Base-by-base conservation (phyloP, 1,140 invertebrate genomes). In the Drosophila rhopaloa region DNA sequence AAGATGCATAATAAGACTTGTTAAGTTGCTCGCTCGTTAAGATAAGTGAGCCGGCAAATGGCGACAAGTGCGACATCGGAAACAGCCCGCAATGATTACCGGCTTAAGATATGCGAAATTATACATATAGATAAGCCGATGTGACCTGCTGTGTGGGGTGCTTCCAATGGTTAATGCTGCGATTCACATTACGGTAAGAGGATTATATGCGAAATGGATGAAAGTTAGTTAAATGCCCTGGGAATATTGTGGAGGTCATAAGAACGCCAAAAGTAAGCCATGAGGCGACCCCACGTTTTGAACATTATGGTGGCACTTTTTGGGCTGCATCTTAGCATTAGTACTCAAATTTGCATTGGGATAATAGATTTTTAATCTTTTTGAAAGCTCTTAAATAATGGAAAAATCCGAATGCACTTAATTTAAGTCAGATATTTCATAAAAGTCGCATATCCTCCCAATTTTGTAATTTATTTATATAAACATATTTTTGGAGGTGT, bases 21-120 rank as follows among this genome's bases (percentile, higher is more conserved):
- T 89, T 90, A 89, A 89, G 84, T 90, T 80, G 77, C 85, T 76
- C 78, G 85, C 68, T 89, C 84, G 84, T 90, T 89, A 89, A 89
- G 84, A 89, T 89, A 89, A 89, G 84, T 89, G 85, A 85, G 74
- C 77, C 84, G 85, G 74, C 81, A 89, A 90, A 83, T 85, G 84
- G 83, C 76, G 83, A 88, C 84, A 88, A 88, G 83, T 88, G 85
- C 82, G 79, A 88, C 61, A 68, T 67, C 50, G 65, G 60, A 75
- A 89, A 89, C 79, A 79, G 79, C 63, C 84, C 81, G 57, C 81
- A 83, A 83, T 83, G 71, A 83, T 83, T 83, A 82, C 81, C 84
- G 57, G 84, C 84, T 83, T 66, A 66, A 79, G 84, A 86, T 86
- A 76, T 53, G 63, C 48, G 46, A 71, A 65, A 70, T 71, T 66